Conservation (phyloP, 2,888 invertebrate genomes). For the Phaonia tiefii region DNA sequence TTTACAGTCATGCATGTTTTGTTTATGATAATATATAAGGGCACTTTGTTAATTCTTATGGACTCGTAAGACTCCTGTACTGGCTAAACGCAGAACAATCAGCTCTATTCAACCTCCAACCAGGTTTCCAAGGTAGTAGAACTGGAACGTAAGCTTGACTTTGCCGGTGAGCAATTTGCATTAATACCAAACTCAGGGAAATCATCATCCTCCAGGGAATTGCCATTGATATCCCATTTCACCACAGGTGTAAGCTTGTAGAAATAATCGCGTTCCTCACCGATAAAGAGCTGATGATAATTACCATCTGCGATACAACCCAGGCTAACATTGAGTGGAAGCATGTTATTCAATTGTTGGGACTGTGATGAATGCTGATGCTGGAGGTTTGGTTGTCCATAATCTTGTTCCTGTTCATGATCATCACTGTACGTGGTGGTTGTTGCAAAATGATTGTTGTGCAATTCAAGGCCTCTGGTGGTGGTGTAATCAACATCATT, state of each 20-base stretch:
- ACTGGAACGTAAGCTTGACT: constrained; percentile 78
- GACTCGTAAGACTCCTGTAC: not conserved
- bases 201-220: constrained; percentile 75
- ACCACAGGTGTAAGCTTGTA: constrained; percentile 72
- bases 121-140: constrained; percentile 80
- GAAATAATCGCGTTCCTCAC: constrained; percentile 72
- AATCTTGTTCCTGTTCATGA: not conserved
- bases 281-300: constrained; percentile 76
- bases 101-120: constrained; percentile 78
- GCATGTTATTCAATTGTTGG: constrained; percentile 65
- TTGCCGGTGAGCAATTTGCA: constrained; percentile 72
- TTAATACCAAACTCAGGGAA: constrained; percentile 68
- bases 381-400: not conserved
- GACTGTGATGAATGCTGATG: constrained; percentile 38
- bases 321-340: constrained; percentile 75
- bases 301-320: constrained; percentile 75
- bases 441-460: constrained; percentile 46
- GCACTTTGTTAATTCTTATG: constrained; percentile 42
- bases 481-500: constrained; percentile 53
- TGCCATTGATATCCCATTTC: constrained; percentile 79
- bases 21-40: constrained; percentile 53
- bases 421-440: not conserved
- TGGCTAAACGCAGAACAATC: too few relatives aligned
- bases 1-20: constrained; percentile 27
- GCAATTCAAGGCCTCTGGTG: constrained; percentile 61